Evolutionary conservation across 2,888 invertebrate species (phyloP).

Genomic region (Cantharis rustica): DNA sequence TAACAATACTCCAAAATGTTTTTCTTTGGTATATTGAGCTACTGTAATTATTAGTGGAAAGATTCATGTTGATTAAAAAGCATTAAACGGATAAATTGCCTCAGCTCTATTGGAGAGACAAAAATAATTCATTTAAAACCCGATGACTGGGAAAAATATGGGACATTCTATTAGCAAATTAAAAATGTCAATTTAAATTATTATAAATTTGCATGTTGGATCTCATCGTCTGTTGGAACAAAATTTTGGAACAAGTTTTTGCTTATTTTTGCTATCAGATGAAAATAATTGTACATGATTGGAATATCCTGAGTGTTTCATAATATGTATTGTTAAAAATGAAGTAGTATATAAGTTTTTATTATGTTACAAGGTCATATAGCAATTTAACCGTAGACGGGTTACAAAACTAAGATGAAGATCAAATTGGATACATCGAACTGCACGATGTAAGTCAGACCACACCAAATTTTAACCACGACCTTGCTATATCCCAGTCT

Average conservation of each 20-base stretch:
- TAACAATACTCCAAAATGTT: background rate
- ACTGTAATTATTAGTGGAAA: background rate
- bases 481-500: constrained; percentile 51
- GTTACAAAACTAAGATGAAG: background rate
- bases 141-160: background rate
- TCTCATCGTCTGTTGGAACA: background rate
- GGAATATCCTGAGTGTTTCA: background rate
- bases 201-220: background rate
- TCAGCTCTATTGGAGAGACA: background rate
- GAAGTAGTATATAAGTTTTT: background rate
- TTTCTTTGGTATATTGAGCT: background rate
- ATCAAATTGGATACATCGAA: background rate
- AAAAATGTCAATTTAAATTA: background rate
- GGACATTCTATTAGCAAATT: background rate
- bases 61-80: background rate
- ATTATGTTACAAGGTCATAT: constrained; percentile 3
- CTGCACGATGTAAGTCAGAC: constrained; percentile 33
- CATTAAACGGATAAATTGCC: background rate
- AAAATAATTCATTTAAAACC: background rate
- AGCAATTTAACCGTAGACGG: background rate
- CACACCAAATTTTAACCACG: constrained; percentile 50
- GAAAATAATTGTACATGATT: background rate
- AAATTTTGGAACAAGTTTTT: background rate
- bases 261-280: background rate
- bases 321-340: background rate